These are phyloP conservation scores for Lampropteryx suffumata DNA, from an alignment of 2,888 invertebrate species.

Conservation along the genomic window DNA sequence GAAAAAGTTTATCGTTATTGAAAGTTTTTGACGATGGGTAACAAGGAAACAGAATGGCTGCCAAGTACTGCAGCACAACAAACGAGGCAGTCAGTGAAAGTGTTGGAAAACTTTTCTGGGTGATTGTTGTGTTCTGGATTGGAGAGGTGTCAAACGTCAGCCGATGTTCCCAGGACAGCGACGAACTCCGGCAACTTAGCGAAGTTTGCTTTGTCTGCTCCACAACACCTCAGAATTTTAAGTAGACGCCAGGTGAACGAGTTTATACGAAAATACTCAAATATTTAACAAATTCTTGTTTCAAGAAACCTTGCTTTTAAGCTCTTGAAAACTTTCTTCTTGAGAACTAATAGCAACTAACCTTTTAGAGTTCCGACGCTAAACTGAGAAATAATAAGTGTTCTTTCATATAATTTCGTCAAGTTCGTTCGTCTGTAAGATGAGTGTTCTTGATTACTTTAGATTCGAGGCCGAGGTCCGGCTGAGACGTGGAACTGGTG, in stretches of 20 bases:
- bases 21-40: slow-evolving; percentile 7
- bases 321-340: slow-evolving; percentile 3
- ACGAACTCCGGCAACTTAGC: slow-evolving; percentile 51
- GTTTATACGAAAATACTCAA: slow-evolving; percentile 60
- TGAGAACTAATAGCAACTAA: background rate
- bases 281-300: slow-evolving; percentile 61
- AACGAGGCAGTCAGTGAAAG: slow-evolving; percentile 40
- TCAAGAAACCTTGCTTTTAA: slow-evolving; percentile 20
- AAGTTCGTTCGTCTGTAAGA: too few relatives aligned
- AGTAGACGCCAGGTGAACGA: slow-evolving; percentile 68
- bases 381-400: too few relatives aligned
- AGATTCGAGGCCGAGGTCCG: too few relatives aligned
- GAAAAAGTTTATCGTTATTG: slow-evolving; percentile 2
- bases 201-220: slow-evolving; percentile 56
- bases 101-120: slow-evolving; percentile 52
- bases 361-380: too few relatives aligned
- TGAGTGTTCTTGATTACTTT: too few relatives aligned
- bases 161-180: slow-evolving; percentile 51
- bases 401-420: too few relatives aligned
- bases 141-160: slow-evolving; percentile 58
- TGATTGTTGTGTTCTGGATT: slow-evolving; percentile 56
- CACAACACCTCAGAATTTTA: slow-evolving; percentile 69
- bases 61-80: slow-evolving; percentile 19
- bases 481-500: too few relatives aligned
- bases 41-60: slow-evolving; percentile 4